A percentile compares a stretch with the other conserved stretches of the same genome.
Conservation (phyloP, 2,888 invertebrate species). For the Crepidodera aurea region DNA sequence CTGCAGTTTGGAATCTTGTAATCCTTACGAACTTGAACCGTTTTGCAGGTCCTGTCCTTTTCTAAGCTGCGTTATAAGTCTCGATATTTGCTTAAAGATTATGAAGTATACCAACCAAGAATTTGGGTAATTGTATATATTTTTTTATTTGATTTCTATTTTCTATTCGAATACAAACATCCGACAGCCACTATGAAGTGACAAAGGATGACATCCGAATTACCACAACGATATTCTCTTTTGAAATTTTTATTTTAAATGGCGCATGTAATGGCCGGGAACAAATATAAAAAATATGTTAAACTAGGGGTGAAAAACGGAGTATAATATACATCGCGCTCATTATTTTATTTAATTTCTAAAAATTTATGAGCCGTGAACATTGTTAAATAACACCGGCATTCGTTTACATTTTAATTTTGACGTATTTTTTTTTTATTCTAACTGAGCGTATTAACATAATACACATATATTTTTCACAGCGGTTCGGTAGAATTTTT, state of each 20-base stretch:
- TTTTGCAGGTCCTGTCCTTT: too few relatives aligned
- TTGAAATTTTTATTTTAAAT: conserved; percentile 32
- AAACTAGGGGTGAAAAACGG: conserved; percentile 34
- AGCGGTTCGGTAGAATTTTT: conserved; percentile 14
- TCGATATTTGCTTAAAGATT: too few relatives aligned
- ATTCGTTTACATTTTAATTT: conserved; percentile 20
- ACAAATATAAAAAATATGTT: conserved; percentile 37
- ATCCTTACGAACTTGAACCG: conserved; percentile 37
- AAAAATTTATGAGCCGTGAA: conserved; percentile 37
- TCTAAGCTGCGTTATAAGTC: too few relatives aligned
- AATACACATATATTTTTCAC: conserved; percentile 17
- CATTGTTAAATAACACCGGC: conserved; percentile 16
- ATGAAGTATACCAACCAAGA: too few relatives aligned
- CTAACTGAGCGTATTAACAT: conserved; percentile 13
- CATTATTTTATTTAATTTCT: conserved; percentile 39
- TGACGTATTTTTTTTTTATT: conserved; percentile 7
- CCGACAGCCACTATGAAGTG: too few relatives aligned
- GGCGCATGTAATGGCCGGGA: conserved; percentile 30
- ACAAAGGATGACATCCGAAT: too few relatives aligned
- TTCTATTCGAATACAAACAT: too few relatives aligned
- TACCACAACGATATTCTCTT: too few relatives aligned
- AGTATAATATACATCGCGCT: conserved; percentile 21
- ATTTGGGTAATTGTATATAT: too few relatives aligned
- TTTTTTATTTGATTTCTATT: too few relatives aligned
- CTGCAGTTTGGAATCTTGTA: conserved; percentile 56